These are phyloP conservation scores for Apis cerana DNA, from an alignment of 1,140 invertebrate genomes.

Conservation along the genomic window DNA sequence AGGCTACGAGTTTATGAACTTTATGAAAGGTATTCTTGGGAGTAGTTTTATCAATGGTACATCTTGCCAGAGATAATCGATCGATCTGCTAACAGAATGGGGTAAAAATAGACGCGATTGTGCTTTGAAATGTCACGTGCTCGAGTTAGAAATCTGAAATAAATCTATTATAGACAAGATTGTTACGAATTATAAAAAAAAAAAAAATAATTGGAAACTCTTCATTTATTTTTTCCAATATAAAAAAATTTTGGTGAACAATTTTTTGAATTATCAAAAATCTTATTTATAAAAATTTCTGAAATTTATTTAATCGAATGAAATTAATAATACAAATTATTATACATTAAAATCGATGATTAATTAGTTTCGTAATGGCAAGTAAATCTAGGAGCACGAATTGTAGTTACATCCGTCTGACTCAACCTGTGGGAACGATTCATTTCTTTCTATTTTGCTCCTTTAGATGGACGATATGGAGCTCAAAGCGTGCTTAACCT, in stretches of 20 bases:
- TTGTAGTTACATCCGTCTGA: slow-evolving; percentile 25
- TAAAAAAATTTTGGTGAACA: too few species aligned
- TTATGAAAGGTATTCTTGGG: background rate
- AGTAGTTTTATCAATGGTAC: background rate
- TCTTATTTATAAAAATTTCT: too few species aligned
- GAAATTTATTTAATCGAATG: too few species aligned
- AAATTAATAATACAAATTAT: too few species aligned
- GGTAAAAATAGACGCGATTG: background rate
- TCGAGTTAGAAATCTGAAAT: background rate
- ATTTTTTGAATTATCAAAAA: too few species aligned
- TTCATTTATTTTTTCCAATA: too few species aligned
- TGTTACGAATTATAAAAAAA: too few species aligned
- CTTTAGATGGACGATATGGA: slow-evolving; percentile 30
- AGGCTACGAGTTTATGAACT: background rate
- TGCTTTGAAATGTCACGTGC: background rate
- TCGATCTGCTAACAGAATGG: background rate
- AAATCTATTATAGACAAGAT: too few species aligned
- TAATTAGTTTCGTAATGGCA: slow-evolving; percentile 15
- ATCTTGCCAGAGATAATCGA: background rate
- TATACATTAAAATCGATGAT: background rate
- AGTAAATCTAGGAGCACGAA: slow-evolving; percentile 12
- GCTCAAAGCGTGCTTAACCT: slow-evolving; percentile 28
- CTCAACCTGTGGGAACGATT: slow-evolving; percentile 37
- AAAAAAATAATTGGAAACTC: too few species aligned
- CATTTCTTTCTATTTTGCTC: slow-evolving; percentile 14